Percentiles rank a stretch among this genome's conserved stretches.
Evolutionary conservation across 2,113 vertebrate genomes (phyloP).

Genomic region (Poeciliopsis prolifica): DNA sequence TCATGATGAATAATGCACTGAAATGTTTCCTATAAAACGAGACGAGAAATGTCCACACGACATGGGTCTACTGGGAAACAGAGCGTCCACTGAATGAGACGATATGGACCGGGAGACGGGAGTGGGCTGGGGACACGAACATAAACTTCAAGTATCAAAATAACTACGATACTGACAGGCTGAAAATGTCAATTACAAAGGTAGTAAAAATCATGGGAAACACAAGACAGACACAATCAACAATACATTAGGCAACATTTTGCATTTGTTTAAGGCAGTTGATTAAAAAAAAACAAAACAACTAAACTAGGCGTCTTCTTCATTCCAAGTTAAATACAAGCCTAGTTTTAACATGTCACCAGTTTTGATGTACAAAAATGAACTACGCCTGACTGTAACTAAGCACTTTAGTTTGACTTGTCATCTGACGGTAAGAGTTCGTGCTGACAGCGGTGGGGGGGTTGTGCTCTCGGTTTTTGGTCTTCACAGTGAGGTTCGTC

Average conservation of each 20-base stretch:
- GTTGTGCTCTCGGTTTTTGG: slow-evolving; percentile 69
- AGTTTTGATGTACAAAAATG: slow-evolving; percentile 61
- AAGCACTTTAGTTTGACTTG: slow-evolving; percentile 73
- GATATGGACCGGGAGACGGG: slow-evolving; percentile 33
- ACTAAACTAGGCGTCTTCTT: slow-evolving; percentile 73
- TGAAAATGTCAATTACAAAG: slow-evolving; percentile 68
- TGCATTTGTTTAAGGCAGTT: slow-evolving; percentile 79
- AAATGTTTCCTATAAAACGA: slow-evolving; percentile 72
- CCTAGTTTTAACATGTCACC: slow-evolving; percentile 61
- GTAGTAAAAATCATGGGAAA: slow-evolving; percentile 72
- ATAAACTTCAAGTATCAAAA: slow-evolving; percentile 83
- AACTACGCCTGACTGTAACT: slow-evolving; percentile 64
- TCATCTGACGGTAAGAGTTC: slow-evolving; percentile 71
- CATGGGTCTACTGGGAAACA: slow-evolving; percentile 49
- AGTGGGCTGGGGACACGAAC: slow-evolving; percentile 33
- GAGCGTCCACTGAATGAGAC: slow-evolving; percentile 53
- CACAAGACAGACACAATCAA: slow-evolving; percentile 70
- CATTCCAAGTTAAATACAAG: slow-evolving; percentile 76
- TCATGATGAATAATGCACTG: slow-evolving; percentile 40
- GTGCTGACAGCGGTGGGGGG: slow-evolving; percentile 62
- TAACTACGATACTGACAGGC: slow-evolving; percentile 71
- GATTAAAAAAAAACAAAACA: slow-evolving; percentile 71
- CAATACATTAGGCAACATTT: slow-evolving; percentile 77
- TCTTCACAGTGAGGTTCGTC: slow-evolving; percentile 77
- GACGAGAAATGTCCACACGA: slow-evolving; percentile 51